Base-by-base conservation (phyloP, 2,113 vertebrate species). In the Dermatemys mawii region DNA sequence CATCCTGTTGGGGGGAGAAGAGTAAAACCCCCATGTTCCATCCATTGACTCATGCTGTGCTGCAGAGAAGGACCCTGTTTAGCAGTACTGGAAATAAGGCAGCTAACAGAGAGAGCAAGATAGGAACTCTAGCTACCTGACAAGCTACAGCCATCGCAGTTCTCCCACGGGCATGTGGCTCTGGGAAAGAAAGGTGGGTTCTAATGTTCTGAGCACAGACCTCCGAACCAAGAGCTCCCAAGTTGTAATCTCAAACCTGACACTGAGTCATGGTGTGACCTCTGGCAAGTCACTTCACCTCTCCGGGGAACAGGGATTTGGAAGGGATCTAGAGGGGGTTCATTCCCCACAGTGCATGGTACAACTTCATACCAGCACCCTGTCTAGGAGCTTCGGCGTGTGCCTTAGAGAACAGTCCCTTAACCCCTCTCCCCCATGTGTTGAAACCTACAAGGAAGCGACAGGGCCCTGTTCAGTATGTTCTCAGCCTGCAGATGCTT, bases 1-100 rank as follows among this genome's bases (percentile, higher is more conserved):
- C 0, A 53, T 3, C 86, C 93, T 0, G 1, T 0, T 0, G 53
- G 11, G 0, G 4, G 46, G 41, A 2, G 6, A 24, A 53, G 32
- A 5, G 0, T 5, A 26, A 19, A 53, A 67, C 87, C 21, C 1
- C 27, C 86, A 41, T 22, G 38, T 22, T 44, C 70, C 38, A 41
- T 26, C 12, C 38, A 44, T 75, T 24, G 38, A 26, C 24, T 26
- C 38, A 41, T 24, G 24, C 22, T 7, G 70, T 41, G 41, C 38
- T 75, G 70, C 4, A 75, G 70, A 13, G 70, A 44, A 75, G 41
- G 38, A 12, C 38, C 38, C 38, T 44, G 6, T 26, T 44, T 75
- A 41, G 26, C 54, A 26, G 11, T 26, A 55, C 9, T 27, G 54
- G 26, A 55, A 55, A 19, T 67, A n/a, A 67, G 6, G 35, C 63